Conservation (phyloP, 2,113 vertebrate genomes). For the Amblyornis subalaris region DNA sequence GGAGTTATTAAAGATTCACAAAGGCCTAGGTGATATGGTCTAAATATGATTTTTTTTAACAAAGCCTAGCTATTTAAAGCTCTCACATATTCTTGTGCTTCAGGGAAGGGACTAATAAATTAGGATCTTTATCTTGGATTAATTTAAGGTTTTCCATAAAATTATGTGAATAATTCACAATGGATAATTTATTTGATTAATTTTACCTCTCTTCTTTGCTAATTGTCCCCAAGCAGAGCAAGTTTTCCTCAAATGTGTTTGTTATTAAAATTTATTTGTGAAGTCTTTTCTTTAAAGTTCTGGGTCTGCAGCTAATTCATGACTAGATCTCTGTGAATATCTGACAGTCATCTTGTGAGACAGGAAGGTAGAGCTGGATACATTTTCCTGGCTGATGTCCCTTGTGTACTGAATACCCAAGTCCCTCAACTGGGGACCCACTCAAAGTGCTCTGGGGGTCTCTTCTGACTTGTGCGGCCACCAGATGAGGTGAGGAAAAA, state of each 20-base stretch:
- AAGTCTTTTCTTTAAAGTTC: not conserved
- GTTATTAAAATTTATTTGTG: not conserved
- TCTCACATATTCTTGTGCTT: not conserved
- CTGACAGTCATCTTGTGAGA: not conserved
- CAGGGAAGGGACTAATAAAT: not conserved
- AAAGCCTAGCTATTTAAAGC: not conserved
- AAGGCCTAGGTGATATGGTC: not conserved
- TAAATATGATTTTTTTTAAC: not conserved
- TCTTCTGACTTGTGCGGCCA: accelerated
- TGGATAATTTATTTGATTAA: not conserved
- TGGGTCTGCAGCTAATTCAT: not conserved
- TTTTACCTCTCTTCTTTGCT: not conserved
- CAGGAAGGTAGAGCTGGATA: not conserved
- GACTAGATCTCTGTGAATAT: not conserved
- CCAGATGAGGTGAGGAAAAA: not conserved
- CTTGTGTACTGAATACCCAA: not conserved
- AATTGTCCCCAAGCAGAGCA: not conserved
- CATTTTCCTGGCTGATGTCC: not conserved
- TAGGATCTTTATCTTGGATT: not conserved
- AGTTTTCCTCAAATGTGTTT: not conserved
- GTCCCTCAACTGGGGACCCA: not conserved
- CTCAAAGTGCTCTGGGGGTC: accelerated
- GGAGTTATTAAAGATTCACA: not conserved
- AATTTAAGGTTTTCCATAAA: not conserved
- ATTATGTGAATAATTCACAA: not conserved